Conservation (phyloP, 2,888 invertebrate genomes). For the Tinea semifulvella region DNA sequence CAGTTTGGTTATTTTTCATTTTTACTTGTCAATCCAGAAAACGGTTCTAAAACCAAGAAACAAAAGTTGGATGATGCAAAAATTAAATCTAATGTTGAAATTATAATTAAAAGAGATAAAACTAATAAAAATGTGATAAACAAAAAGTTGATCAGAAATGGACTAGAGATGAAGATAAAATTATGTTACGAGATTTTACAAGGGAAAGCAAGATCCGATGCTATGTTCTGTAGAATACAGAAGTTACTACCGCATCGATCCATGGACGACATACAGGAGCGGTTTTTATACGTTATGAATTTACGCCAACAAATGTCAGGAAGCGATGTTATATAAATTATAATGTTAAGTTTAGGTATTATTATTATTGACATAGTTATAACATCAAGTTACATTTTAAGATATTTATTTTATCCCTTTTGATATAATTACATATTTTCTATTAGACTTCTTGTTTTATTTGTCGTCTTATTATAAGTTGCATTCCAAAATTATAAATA, state of each 20-base stretch:
- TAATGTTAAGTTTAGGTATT: not conserved
- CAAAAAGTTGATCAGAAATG: slow-evolving; percentile 66
- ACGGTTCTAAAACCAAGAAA: not conserved
- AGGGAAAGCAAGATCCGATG: slow-evolving; percentile 70
- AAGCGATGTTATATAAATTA: slow-evolving; percentile 35
- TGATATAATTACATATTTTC: slow-evolving; percentile 8
- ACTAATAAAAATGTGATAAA: no score
- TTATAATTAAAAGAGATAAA: no score
- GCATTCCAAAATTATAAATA: no score
- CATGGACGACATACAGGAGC: slow-evolving; percentile 65
- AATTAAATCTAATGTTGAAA: no score
- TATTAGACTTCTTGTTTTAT: not conserved
- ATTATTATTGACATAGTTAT: not conserved
- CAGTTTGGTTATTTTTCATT: no score
- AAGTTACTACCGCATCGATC: slow-evolving; percentile 64
- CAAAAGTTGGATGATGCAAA: slow-evolving; percentile 2
- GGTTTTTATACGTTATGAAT: slow-evolving; percentile 69
- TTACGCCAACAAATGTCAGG: slow-evolving; percentile 70
- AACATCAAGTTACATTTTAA: slow-evolving; percentile 4
- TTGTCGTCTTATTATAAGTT: no score
- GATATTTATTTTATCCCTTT: not conserved
- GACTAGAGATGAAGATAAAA: slow-evolving; percentile 85
- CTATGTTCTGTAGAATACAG: slow-evolving; percentile 67
- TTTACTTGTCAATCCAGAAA: no score
- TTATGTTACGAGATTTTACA: slow-evolving; percentile 81